Evolutionary conservation across 2,113 vertebrate genomes (phyloP).

Genomic region (Prunella himalayana): DNA sequence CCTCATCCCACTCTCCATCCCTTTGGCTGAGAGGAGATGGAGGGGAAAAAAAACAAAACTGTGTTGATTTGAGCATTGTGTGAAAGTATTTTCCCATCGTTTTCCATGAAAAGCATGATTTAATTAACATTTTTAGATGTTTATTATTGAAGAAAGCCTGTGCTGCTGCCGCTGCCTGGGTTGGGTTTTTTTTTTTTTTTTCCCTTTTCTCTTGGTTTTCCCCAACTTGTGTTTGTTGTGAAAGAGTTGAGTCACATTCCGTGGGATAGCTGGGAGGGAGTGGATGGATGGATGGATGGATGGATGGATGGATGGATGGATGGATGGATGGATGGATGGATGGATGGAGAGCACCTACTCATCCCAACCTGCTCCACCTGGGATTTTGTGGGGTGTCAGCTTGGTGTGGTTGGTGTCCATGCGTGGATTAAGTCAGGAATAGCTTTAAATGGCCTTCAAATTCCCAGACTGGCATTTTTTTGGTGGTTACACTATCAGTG

Average conservation of each 20-base stretch:
- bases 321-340: background rate
- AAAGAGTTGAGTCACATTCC: background rate
- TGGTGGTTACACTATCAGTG: background rate
- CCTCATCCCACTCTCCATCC: background rate
- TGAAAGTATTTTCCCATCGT: background rate
- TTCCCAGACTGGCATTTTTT: background rate
- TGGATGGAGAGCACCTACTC: background rate
- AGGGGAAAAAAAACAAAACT: background rate
- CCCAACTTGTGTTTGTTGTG: constrained; percentile 8
- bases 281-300: background rate
- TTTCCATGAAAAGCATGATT: constrained; percentile 15
- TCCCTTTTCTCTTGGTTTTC: background rate
- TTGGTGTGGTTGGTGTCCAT: background rate
- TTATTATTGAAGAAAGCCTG: constrained; percentile 23
- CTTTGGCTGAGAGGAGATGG: background rate
- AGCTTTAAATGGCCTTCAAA: background rate
- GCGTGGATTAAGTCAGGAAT: background rate
- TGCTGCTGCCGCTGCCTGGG: background rate
- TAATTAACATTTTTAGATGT: constrained; percentile 40
- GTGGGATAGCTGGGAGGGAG: background rate
- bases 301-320: too few relatives aligned
- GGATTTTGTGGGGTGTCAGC: background rate
- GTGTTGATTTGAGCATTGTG: background rate
- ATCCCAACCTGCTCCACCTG: background rate
- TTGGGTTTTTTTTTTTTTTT: background rate